A percentile compares a stretch with the other conserved stretches of the same genome.
Evolutionary conservation across 2,113 vertebrate genomes (phyloP).

Genomic region (Columbina picui): DNA sequence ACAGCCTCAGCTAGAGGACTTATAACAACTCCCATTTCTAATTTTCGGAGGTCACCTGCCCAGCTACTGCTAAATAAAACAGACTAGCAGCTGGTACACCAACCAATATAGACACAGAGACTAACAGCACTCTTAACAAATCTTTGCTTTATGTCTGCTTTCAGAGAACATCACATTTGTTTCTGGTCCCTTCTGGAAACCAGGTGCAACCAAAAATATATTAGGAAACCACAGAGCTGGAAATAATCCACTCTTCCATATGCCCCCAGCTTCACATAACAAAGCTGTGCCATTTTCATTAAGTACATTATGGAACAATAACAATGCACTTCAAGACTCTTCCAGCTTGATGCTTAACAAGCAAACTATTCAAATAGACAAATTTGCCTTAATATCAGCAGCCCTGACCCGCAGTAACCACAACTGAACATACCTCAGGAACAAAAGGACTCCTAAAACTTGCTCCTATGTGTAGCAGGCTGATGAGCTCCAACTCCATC

Average conservation of each 20-base stretch:
- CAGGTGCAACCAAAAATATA: neutral
- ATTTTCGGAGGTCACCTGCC: neutral
- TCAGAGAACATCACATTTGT: neutral
- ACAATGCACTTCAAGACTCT: neutral
- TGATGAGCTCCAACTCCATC: fast-evolving
- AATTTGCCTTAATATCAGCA: neutral
- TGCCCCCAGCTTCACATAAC: fast-evolving
- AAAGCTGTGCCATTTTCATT: neutral
- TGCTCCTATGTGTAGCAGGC: fast-evolving
- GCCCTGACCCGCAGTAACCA: fast-evolving
- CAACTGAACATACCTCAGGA: neutral
- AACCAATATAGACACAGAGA: neutral
- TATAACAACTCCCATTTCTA: neutral
- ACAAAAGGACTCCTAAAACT: fast-evolving
- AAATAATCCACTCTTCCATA: neutral
- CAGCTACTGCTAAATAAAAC: neutral
- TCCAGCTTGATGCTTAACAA: neutral
- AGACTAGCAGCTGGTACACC: neutral
- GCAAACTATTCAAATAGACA: neutral
- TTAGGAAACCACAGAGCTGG: fast-evolving
- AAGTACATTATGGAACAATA: fast-evolving
- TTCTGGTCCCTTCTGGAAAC: neutral
- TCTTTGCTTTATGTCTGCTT: neutral
- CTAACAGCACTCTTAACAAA: neutral
- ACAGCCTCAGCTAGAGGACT: neutral